Base-by-base conservation (phyloP, 2,113 vertebrate species). In the Myxocyprinus asiaticus region DNA sequence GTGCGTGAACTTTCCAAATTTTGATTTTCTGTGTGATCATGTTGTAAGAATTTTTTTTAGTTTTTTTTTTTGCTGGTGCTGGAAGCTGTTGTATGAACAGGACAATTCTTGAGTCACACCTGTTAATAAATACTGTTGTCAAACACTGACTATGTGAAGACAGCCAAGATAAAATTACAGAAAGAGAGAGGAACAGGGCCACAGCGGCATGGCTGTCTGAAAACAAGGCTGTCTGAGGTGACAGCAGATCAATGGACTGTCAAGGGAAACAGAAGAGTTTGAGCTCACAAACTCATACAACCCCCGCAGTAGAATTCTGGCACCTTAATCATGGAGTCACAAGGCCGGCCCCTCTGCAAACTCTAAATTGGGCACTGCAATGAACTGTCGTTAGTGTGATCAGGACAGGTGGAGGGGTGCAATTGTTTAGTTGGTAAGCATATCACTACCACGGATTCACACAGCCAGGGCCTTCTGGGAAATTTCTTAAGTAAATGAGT, bases 221-320 rank as follows among this genome's bases (percentile, higher is more conserved):
- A 50, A 63, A 62, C 45, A 75, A 50, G 72, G 14, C 58, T 63
- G 72, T 48, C 73, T 3, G 62, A 55, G 33, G 48, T 64, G 61
- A 76, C 61, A 76, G 62, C 48, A 76, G 73, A 76, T 76, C 73
- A 76, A 76, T 64, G 47, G 22, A 53, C 22, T 33, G 22, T 33
- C 22, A 1, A 33, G 22, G 14, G 11, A 75, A 43, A 33, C 17
- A 55, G 71, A 33, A 33, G 3, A 33, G 71, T 64, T 76, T 4
- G 48, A 48, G 33, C 47, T 33, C 22, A 33, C 1, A 33, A 33
- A 33, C 22, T 33, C 22, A 33, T 3, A 33, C 22, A 33, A 33
- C 22, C 22, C 22, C 45, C 4, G 48, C 22, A 64, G 47, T 22
- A 9, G 58, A 74, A 74, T 22, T 10, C 45, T 4, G 11, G 7